These are phyloP conservation scores for Tanytarsus gracilentus DNA, from an alignment of 2,888 invertebrate species.

Conservation along the genomic window DNA sequence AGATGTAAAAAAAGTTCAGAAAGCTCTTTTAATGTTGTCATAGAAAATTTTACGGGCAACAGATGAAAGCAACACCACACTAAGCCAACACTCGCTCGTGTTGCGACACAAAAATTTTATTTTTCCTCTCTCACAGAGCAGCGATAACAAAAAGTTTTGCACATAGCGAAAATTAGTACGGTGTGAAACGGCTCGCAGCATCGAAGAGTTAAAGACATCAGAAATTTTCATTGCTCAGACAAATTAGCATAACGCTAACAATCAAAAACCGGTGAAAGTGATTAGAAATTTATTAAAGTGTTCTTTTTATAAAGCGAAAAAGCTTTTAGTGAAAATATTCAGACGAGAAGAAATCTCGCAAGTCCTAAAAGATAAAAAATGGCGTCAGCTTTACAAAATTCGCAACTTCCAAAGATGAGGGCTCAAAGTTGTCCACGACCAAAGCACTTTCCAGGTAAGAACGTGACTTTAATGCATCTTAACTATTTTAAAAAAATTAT, in stretches of 20 bases:
- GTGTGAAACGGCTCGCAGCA: slow-evolving; percentile 24
- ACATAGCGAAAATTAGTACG: slow-evolving; percentile 26
- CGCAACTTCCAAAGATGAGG: not conserved
- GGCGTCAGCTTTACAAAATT: slow-evolving; percentile 19
- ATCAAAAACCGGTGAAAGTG: too few species aligned
- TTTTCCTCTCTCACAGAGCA: not conserved
- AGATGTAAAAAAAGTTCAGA: not conserved
- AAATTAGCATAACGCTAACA: too few species aligned
- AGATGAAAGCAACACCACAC: slow-evolving; percentile 4
- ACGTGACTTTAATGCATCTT: not conserved
- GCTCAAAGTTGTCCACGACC: slow-evolving; percentile 17
- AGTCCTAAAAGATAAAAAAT: slow-evolving; percentile 17
- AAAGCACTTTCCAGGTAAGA: slow-evolving; percentile 19
- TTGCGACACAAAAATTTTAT: slow-evolving; percentile 2
- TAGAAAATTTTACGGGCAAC: slow-evolving; percentile 8
- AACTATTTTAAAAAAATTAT: too few species aligned
- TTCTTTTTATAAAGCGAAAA: not conserved
- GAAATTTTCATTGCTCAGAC: not conserved
- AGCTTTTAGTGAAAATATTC: not conserved
- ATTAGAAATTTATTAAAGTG: not conserved
- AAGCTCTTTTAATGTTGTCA: not conserved
- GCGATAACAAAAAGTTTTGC: slow-evolving; percentile 17
- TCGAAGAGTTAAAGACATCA: not conserved
- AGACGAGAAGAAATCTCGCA: not conserved
- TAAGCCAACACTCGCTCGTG: not conserved